A percentile compares a stretch with the other conserved stretches of the same genome.
These are phyloP conservation scores for Brachypterus glaber DNA, from an alignment of 2,888 invertebrate species.

Conservation along the genomic window DNA sequence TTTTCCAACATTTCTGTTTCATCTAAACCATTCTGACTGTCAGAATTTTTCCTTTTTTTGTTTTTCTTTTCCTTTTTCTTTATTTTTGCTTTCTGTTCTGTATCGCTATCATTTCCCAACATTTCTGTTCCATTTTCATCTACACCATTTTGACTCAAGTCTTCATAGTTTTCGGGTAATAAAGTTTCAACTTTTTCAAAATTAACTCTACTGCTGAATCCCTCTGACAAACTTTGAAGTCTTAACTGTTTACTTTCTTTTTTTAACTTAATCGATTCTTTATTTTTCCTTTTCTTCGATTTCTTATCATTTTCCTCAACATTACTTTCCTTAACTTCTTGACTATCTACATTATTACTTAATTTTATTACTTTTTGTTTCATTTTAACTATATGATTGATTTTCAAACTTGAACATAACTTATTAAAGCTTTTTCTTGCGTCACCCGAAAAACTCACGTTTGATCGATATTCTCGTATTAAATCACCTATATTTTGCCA, in stretches of 20 bases:
- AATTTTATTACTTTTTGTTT: constrained; percentile 26
- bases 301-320: constrained; percentile 22
- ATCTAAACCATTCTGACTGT: too few relatives aligned
- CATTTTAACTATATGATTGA: constrained; percentile 34
- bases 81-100: too few relatives aligned
- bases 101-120: too few relatives aligned
- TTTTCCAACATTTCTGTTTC: too few relatives aligned
- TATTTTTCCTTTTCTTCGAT: constrained; percentile 35
- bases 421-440: constrained; percentile 42
- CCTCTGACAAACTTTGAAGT: constrained; percentile 41
- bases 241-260: constrained; percentile 42
- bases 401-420: constrained; percentile 38
- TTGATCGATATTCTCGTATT: constrained; percentile 36
- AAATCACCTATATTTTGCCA: constrained; percentile 39
- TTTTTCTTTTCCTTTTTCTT: too few relatives aligned
- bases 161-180: too few relatives aligned
- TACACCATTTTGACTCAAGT: too few relatives aligned
- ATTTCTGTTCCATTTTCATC: too few relatives aligned
- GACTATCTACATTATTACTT: constrained; percentile 21
- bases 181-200: too few relatives aligned
- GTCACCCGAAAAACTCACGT: constrained; percentile 38
- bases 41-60: too few relatives aligned
- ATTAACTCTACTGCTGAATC: constrained; percentile 28
- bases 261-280: constrained; percentile 39
- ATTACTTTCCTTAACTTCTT: constrained; percentile 17